Percentiles rank a stretch among this genome's conserved stretches.
Evolutionary conservation across 1,140 invertebrate genomes (phyloP).

Genomic region (Chymomyza costata): DNA sequence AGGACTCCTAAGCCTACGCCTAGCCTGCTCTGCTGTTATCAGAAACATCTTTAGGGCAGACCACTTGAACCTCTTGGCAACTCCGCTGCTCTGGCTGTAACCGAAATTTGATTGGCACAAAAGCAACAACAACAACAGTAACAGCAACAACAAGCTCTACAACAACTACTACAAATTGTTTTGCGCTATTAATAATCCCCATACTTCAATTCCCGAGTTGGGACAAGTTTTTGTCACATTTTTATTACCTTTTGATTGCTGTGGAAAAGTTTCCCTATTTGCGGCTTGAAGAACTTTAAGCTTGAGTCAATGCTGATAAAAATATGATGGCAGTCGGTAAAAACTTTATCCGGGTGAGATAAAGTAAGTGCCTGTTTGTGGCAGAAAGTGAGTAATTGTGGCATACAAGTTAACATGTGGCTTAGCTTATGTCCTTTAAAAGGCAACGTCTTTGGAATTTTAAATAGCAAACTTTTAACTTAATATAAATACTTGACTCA

Average conservation of each 20-base stretch:
- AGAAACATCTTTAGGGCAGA: too few relatives aligned
- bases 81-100: too few relatives aligned
- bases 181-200: neutral
- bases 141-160: too few relatives aligned
- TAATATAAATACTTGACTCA: slow-evolving; percentile 40
- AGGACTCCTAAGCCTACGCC: too few relatives aligned
- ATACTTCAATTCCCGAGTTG: too few relatives aligned
- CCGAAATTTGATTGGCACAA: too few relatives aligned
- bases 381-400: slow-evolving; percentile 8
- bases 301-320: too few relatives aligned
- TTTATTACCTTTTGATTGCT: slow-evolving; percentile 15
- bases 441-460: slow-evolving; percentile 17
- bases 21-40: too few relatives aligned
- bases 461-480: slow-evolving; percentile 19
- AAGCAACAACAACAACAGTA: too few relatives aligned
- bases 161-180: too few relatives aligned
- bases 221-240: too few relatives aligned
- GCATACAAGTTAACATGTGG: neutral
- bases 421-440: slow-evolving; percentile 1
- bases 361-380: neutral
- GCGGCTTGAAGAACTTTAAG: slow-evolving; percentile 13
- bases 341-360: slow-evolving; percentile 34
- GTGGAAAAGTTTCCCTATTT: slow-evolving; percentile 43
- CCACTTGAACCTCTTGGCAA: too few relatives aligned
- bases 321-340: slow-evolving; percentile 27